Percentiles rank a stretch among this genome's conserved stretches.
These are phyloP conservation scores for Eufriesea mexicana DNA, from an alignment of 1,140 invertebrate species.

Conservation along the genomic window DNA sequence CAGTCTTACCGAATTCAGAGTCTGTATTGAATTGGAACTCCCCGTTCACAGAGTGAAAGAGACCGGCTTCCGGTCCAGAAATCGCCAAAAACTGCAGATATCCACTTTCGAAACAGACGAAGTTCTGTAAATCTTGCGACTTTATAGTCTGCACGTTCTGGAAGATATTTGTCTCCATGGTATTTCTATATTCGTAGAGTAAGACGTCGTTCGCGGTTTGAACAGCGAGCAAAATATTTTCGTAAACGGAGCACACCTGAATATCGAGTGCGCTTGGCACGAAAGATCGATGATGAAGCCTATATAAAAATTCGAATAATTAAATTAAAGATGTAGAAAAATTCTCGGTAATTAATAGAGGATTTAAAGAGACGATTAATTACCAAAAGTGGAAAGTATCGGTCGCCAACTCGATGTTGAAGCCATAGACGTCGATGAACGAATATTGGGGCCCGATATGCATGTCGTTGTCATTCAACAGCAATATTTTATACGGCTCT, in stretches of 20 bases:
- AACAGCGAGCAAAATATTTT: constrained; percentile 52
- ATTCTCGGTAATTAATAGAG: neutral
- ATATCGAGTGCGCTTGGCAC: constrained; percentile 54
- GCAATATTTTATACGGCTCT: constrained; percentile 55
- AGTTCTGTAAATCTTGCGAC: constrained; percentile 61
- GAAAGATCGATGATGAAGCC: constrained; percentile 53
- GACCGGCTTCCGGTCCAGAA: constrained; percentile 61
- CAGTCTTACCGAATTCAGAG: constrained; percentile 50
- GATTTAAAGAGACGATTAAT: neutral
- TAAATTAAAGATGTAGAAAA: neutral
- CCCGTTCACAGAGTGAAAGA: constrained; percentile 63
- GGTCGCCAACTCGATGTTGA: constrained; percentile 47
- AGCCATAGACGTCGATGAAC: constrained; percentile 63
- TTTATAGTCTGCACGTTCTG: constrained; percentile 41
- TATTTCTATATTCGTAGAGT: constrained; percentile 66
- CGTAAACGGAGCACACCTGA: constrained; percentile 60
- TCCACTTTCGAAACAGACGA: constrained; percentile 73
- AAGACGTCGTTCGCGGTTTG: constrained; percentile 54
- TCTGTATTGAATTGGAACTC: constrained; percentile 54
- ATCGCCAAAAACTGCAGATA: constrained; percentile 67
- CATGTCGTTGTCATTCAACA: constrained; percentile 51
- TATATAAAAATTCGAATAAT: constrained; percentile 13
- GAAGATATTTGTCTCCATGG: constrained; percentile 4
- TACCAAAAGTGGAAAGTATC: constrained; percentile 45
- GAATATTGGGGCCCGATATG: constrained; percentile 27